Evolutionary conservation across 2,797 vertebrate species (phyloP), one percentile per base, ranked within the genome.

Genomic region (Sebastes paucispinis): DNA sequence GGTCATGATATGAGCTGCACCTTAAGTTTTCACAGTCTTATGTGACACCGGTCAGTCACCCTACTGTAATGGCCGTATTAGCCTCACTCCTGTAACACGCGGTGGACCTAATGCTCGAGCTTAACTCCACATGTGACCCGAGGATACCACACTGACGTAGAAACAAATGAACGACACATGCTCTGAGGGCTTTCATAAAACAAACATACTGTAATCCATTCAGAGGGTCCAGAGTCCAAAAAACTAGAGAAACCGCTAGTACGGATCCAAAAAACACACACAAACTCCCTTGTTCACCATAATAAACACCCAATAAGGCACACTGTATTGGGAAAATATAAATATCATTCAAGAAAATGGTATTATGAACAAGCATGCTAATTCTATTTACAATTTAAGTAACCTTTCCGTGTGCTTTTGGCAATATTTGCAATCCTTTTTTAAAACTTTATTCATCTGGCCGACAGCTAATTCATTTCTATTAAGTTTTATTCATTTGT

Each of bases 61-160:
- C 36, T 68, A 39, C 52, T 32, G 31, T 75, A 43, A 74, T 12
- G 12, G 22, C 10, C 7, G 8, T 1, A 57, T 79, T 69, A 73
- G 54, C 62, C 27, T 4, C 8, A 36, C 12, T 73, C 47, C 25
- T 69, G 20, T 60, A 50, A 73, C 62, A 64, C 1, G 4, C 36
- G 25, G 20, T 65, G 5, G 50, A 71, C 57, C 25, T 69, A 82
- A 91, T 69, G 39, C 59, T 70, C 0, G 0, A 78, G 77, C 60
- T 91, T 87, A 87, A 68, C 71, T 47, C 79, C 76, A 77, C 86
- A 90, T 89, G 80, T 90, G 89, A 91, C 57, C 71, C 6, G 9
- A 80, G 14, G 55, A 77, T 52, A 76, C 64, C 20, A 8, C 55
- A 74, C 34, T 60, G 34, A 79, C 8, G 16, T 54, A 69, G 54